Evolutionary conservation across 2,113 vertebrate species (phyloP).

Genomic region (Chamaetylas fuelleborni): DNA sequence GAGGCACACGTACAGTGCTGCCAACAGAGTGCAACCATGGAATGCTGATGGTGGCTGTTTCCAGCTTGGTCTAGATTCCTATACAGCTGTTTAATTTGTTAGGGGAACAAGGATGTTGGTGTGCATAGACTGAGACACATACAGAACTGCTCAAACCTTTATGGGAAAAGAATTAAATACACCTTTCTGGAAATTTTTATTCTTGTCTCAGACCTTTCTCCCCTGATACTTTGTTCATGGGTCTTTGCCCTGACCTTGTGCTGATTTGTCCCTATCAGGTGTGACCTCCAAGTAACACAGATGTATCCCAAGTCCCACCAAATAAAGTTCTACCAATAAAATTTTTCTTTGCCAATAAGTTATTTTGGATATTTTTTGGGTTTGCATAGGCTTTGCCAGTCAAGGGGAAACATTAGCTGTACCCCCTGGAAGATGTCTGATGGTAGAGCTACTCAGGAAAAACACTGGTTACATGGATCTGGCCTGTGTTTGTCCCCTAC

Average conservation of each 20-base stretch:
- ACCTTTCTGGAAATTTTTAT: neutral
- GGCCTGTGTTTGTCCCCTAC: neutral
- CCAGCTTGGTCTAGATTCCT: neutral
- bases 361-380: neutral
- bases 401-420: neutral
- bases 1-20: neutral
- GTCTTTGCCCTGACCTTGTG: neutral
- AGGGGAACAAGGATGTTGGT: neutral
- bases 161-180: neutral
- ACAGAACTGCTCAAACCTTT: neutral
- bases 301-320: neutral
- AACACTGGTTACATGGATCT: neutral
- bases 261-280: neutral
- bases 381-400: neutral
- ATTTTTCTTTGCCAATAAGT: neutral
- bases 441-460: neutral
- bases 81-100: neutral
- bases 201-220: neutral
- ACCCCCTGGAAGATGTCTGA: neutral
- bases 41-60: neutral
- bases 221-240: neutral
- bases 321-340: neutral
- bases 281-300: neutral
- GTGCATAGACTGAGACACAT: neutral
- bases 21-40: neutral